Evolutionary conservation across 1,140 invertebrate genomes (phyloP).

Genomic region (Adoxophyes honmai): DNA sequence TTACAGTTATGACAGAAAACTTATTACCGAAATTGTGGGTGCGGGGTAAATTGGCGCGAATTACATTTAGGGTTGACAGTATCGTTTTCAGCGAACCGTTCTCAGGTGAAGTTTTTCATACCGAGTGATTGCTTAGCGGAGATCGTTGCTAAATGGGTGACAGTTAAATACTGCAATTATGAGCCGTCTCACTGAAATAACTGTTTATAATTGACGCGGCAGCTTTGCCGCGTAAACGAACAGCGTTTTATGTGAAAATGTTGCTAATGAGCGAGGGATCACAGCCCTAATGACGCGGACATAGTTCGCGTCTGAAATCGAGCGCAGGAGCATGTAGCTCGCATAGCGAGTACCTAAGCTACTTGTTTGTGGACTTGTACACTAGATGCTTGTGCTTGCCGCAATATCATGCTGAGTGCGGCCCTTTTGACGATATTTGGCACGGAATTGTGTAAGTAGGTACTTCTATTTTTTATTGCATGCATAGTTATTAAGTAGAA

Average conservation of each 20-base stretch:
- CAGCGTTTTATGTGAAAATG: constrained; percentile 57
- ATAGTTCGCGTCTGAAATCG: constrained; percentile 55
- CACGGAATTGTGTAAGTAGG: too few species aligned
- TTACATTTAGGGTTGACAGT: constrained; percentile 9
- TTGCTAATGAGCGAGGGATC: constrained; percentile 56
- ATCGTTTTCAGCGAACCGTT: constrained; percentile 8
- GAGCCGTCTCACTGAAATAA: constrained; percentile 50
- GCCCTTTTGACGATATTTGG: too few species aligned
- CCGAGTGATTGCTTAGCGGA: constrained; percentile 30
- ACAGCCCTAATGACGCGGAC: constrained; percentile 49
- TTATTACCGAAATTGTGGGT: constrained; percentile 11
- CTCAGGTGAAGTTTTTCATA: constrained; percentile 7
- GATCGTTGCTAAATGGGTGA: constrained; percentile 48
- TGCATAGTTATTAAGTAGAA: too few species aligned
- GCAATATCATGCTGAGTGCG: too few species aligned
- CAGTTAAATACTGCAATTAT: constrained; percentile 53
- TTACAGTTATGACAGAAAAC: constrained; percentile 9
- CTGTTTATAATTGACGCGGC: constrained; percentile 56
- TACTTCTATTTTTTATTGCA: too few species aligned
- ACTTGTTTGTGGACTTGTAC: too few species aligned
- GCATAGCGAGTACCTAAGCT: not conserved
- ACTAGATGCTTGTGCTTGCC: too few species aligned
- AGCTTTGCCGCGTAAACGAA: constrained; percentile 46
- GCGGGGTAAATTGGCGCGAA: not conserved
- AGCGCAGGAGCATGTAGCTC: constrained; percentile 28